phyloP scores from a whole-genome alignment of 2,888 invertebrate species.

The Portevinia maculata region DNA sequence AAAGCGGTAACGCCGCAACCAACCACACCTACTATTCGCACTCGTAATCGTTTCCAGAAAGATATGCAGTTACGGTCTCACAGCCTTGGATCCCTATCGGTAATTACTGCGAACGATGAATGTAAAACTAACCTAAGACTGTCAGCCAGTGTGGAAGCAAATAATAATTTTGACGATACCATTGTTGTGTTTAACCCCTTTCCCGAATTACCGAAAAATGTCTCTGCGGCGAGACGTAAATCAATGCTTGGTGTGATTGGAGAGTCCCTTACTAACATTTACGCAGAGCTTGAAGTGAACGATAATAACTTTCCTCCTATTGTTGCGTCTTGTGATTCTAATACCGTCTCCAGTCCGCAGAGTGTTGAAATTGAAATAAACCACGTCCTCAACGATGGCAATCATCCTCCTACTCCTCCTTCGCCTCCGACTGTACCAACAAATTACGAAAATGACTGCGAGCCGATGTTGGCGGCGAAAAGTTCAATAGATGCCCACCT shows the following conservation, averaged over 20 bases:
- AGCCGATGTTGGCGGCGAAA: conserved; percentile 74
- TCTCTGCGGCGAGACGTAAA: conserved; percentile 76
- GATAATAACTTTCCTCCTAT: conserved; percentile 71
- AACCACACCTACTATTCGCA: conserved; percentile 79
- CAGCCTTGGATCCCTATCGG: conserved; percentile 82
- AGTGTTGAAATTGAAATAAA: conserved; percentile 79
- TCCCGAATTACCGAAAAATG: conserved; percentile 76
- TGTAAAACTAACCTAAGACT: conserved; percentile 80
- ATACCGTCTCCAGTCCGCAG: conserved; percentile 57
- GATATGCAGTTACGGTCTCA: conserved; percentile 81
- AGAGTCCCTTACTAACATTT: conserved; percentile 79
- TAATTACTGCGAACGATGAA: conserved; percentile 80
- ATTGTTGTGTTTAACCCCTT: conserved; percentile 76
- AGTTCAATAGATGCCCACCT: conserved; percentile 81
- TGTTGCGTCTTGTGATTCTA: conserved; percentile 66
- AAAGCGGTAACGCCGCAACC: conserved; percentile 81
- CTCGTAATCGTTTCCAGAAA: conserved; percentile 76
- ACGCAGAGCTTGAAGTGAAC: conserved; percentile 79
- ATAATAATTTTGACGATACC: conserved; percentile 77
- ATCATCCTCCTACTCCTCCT: background rate
- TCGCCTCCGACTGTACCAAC: conserved; percentile 30
- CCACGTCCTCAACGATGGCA: conserved; percentile 61
- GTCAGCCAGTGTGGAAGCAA: conserved; percentile 80
- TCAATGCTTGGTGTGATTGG: conserved; percentile 80
- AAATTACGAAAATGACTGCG: conserved; percentile 22